Evolutionary conservation across 2,113 vertebrate genomes (phyloP).

Genomic region (Rhagologus leucostigma): DNA sequence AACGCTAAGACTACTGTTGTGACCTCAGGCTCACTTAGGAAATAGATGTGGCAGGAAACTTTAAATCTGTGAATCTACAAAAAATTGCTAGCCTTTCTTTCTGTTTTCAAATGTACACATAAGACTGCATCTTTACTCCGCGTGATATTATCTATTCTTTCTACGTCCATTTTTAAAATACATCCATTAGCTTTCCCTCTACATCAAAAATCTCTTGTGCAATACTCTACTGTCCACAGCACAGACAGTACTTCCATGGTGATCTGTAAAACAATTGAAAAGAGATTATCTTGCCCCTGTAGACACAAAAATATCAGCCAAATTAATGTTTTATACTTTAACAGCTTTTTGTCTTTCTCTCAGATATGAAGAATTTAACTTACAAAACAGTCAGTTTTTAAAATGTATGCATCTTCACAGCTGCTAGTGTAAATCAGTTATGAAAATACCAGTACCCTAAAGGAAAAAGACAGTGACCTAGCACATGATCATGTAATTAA

Average conservation of each 20-base stretch:
- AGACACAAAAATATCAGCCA: not conserved
- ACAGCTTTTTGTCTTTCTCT: not conserved
- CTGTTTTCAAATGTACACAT: not conserved
- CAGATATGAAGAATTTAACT: not conserved
- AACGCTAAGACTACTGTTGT: fast-evolving
- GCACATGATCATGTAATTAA: not conserved
- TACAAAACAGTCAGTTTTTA: not conserved
- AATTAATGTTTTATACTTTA: not conserved
- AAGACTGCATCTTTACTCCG: not conserved
- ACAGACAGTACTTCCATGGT: not conserved
- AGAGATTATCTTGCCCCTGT: not conserved
- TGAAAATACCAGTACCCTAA: not conserved
- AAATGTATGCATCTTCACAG: not conserved
- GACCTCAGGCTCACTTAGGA: not conserved
- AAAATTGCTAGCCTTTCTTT: not conserved
- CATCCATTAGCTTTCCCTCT: not conserved
- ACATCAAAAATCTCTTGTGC: not conserved
- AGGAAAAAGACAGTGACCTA: conserved; percentile 1
- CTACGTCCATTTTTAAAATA: not conserved
- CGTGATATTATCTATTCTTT: not conserved
- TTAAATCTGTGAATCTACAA: not conserved
- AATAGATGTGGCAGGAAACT: not conserved
- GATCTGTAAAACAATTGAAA: not conserved
- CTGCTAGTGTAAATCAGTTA: not conserved
- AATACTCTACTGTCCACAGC: not conserved